These are phyloP conservation scores for Teleiodes luculella DNA, from an alignment of 2,888 invertebrate genomes.

Conservation along the genomic window DNA sequence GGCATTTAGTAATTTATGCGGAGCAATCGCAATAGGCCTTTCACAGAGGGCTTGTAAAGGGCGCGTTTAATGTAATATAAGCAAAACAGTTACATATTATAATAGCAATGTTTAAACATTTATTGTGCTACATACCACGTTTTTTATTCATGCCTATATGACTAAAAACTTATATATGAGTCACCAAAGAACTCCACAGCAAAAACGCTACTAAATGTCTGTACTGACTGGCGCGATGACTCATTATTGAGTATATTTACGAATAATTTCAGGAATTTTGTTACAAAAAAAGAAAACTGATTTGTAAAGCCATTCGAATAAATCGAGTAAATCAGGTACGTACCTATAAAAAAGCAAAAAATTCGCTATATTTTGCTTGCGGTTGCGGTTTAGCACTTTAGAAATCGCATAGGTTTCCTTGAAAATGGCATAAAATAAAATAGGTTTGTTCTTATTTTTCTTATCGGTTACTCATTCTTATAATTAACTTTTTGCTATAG, in stretches of 20 bases:
- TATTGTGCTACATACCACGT: too few relatives aligned
- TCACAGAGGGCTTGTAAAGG: too few relatives aligned
- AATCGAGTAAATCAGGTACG: constrained; percentile 4
- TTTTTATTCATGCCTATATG: too few relatives aligned
- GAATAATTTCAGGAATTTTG: neutral
- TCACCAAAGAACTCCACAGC: constrained; percentile 17
- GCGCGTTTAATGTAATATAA: too few relatives aligned
- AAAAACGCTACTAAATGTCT: neutral
- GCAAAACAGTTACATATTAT: too few relatives aligned
- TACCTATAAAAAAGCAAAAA: neutral
- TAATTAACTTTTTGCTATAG: constrained; percentile 52
- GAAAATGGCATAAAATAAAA: constrained; percentile 42
- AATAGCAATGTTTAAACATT: too few relatives aligned
- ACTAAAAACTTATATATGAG: neutral
- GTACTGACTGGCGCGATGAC: neutral
- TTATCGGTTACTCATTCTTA: constrained; percentile 53
- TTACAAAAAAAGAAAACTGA: too few relatives aligned
- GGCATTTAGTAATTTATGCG: constrained; percentile 53
- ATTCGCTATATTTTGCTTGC: neutral
- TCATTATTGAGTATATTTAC: neutral
- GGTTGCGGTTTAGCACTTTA: constrained; percentile 13
- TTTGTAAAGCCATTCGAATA: neutral
- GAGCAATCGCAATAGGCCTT: constrained; percentile 58
- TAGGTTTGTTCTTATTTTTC: constrained; percentile 40
- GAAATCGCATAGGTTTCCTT: constrained; percentile 24